Conservation (phyloP, 2,113 vertebrate genomes). For the Gymnarchus niloticus region DNA sequence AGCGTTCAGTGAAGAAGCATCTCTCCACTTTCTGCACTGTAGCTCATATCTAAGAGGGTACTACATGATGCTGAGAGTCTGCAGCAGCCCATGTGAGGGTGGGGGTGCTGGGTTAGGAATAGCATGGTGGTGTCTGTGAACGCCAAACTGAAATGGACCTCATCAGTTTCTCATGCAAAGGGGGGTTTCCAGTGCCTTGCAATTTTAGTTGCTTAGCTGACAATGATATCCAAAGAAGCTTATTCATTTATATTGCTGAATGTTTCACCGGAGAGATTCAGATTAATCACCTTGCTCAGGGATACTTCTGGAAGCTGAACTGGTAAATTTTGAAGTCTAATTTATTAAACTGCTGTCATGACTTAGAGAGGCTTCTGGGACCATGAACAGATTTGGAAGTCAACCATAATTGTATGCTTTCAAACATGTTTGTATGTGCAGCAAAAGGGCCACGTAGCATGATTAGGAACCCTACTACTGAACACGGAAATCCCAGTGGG, state of each 20-base stretch:
- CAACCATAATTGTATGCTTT: not conserved
- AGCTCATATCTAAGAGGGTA: conserved; percentile 2
- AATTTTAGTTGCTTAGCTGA: not conserved
- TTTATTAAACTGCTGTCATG: not conserved
- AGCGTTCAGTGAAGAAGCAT: conserved; percentile 8
- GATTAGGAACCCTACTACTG: not conserved
- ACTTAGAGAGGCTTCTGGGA: not conserved
- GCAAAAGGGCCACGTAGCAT: not conserved
- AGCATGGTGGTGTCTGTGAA: not conserved
- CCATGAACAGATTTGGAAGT: not conserved
- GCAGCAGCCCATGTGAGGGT: not conserved
- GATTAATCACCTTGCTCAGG: not conserved
- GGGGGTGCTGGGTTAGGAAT: not conserved
- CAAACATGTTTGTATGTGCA: not conserved
- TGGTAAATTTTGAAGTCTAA: not conserved
- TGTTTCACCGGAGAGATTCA: not conserved
- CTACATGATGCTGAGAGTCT: not conserved
- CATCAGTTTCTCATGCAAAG: not conserved
- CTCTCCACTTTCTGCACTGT: not conserved
- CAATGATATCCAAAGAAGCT: not conserved
- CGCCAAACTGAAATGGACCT: not conserved
- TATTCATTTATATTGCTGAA: not conserved
- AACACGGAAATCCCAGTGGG: not conserved
- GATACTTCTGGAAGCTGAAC: too few relatives aligned
- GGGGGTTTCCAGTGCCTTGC: not conserved